Evolutionary conservation across 2,888 invertebrate genomes (phyloP), one percentile per base, ranked within the genome.

Genomic region (Spisula subtruncata): DNA sequence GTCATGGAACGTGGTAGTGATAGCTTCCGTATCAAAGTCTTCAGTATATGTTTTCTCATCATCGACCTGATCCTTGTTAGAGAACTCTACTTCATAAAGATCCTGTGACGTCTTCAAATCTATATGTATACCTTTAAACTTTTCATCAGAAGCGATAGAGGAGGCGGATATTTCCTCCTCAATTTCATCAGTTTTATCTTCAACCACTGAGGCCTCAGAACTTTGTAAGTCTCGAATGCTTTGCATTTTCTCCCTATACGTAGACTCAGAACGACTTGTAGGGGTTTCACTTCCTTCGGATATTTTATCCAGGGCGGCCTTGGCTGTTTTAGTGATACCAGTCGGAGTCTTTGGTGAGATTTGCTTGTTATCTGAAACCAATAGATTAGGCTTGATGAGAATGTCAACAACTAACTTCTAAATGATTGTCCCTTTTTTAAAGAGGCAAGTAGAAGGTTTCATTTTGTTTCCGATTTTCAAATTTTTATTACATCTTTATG

Each of bases 201-300:
- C 84, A 54, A 79, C 56, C 16, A 51, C 46, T 12, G 85, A 85
- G 35, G 66, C 48, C 35, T 90, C 88, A 12, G 90, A 84, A 85
- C 90, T 89, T 79, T 83, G 84, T 81, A 89, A 66, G 81, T 91
- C 80, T 46, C 89, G 80, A 81, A 89, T 54, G 41, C 82, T 88
- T 54, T 88, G 91, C 1, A 86, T n/a, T 46, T 86, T 91, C 48
- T 92, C 91, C 56, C 86, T 88, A 46, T 87, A 88, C 6, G 89
- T 88, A 14, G 83, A 71, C 18, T 92, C 92, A 14, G 92, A 90
- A 12, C 87, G 46, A 5, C 87, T 80, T 10, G 89, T 87, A 16
- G 80, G 48, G 14, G 94, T 93, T 89, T 95, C 95, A 75, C 95
- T 95, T 16, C 93, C 95, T 81, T 95, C 95, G 0, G 95, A 95